Base-by-base conservation (phyloP, 2,797 vertebrate genomes). In the Mus spretus region DNA sequence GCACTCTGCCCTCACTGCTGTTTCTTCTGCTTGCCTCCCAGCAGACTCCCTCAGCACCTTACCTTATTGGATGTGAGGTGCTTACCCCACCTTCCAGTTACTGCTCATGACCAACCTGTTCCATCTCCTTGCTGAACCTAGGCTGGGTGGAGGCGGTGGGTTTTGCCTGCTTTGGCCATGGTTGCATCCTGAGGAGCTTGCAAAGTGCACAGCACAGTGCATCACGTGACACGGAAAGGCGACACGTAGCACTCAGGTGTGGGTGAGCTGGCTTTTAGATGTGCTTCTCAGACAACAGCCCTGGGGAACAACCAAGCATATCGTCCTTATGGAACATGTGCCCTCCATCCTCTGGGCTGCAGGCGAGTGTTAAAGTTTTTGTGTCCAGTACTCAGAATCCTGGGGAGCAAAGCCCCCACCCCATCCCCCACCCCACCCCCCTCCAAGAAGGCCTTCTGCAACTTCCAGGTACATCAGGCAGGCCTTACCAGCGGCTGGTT, bases 161-260 rank as follows among this genome's bases (percentile, higher is more conserved):
- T 59, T n/a, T 14, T 1, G 61, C 57, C 12, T 40, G 28, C 24
- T 26, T 6, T 26, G 40, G n/a, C 10, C n/a, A 0, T 3, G 20
- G 12, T 6, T 22, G 3, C 8, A 2, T 47, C 12, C 47, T 17
- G 14, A 1, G 5, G 20, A 31, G 8, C 22, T 6, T 12, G 50
- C 7, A 57, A 12, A 22, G 20, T 22, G 24, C 72, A 14, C 61
- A 0, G 15, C 89, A 34, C 12, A 14, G 74, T 0, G 22, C 15
- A 20, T 0, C 9, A 20, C 19, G 19, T 10, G 10, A 6, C 1
- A 14, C 0, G 6, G 50, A 12, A 3, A n/a, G 0, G 0, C 24
- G 72, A 7, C 37, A n/a, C 0, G 2, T 19, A 53, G 8, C 75
- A 1, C 0, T 2, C 34, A 70, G 15, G 3, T 20, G 1, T 5